phyloP scores from a whole-genome alignment of 2,113 vertebrate genomes.

The Cercopithecus mona region DNA sequence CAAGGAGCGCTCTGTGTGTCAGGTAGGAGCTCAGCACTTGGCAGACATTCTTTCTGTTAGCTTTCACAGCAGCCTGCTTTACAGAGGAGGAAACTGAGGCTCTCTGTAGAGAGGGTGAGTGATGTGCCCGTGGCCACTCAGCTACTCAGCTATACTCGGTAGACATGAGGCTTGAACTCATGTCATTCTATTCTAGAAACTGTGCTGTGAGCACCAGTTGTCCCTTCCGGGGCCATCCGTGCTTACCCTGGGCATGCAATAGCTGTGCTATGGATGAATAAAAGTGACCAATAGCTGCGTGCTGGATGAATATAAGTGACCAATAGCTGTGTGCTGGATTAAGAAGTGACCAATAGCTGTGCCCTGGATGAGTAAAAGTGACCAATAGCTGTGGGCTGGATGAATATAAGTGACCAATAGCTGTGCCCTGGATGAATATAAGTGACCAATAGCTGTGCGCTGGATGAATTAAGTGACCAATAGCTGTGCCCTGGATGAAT shows the following conservation, averaged over 20 bases:
- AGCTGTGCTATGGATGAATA: neutral
- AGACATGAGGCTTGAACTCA: neutral
- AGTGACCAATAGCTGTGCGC: fast-evolving
- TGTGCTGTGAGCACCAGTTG: neutral
- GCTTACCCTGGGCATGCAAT: fast-evolving
- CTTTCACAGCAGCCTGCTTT: neutral
- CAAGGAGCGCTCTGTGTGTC: fast-evolving
- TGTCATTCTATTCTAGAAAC: neutral
- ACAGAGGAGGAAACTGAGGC: neutral
- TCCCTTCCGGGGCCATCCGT: neutral
- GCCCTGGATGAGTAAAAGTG: fast-evolving
- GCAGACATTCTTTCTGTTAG: no score
- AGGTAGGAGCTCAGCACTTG: fast-evolving
- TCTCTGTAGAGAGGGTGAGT: neutral
- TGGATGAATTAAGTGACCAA: no score
- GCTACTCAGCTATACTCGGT: neutral
- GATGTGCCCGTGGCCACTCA: neutral
- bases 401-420: no score
- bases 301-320: neutral
- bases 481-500: no score
- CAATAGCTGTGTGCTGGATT: fast-evolving
- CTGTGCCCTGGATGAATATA: fast-evolving
- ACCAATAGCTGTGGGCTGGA: fast-evolving
- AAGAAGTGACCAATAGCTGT: no score
- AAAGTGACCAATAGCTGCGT: fast-evolving